These are phyloP conservation scores for Polypterus bichir DNA, from an alignment of 2,113 vertebrate species.

Conservation along the genomic window DNA sequence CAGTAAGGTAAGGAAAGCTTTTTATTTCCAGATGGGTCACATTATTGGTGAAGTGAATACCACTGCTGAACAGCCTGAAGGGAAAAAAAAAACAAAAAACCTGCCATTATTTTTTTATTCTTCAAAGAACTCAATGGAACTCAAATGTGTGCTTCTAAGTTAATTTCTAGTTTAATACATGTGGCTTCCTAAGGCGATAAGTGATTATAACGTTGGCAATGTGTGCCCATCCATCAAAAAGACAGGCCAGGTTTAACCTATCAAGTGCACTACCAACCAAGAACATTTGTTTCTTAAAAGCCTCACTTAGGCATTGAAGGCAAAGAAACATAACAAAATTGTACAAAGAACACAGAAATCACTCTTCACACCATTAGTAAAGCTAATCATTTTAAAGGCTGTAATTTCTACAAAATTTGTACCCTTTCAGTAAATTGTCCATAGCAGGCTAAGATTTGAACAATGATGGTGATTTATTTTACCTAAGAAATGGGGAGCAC, in stretches of 20 bases:
- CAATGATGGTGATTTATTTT: too few species aligned
- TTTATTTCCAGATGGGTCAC: too few species aligned
- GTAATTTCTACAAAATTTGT: too few species aligned
- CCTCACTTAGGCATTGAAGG: neutral
- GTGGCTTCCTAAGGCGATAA: neutral
- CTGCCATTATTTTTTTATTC: too few species aligned
- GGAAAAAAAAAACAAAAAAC: too few species aligned
- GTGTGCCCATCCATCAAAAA: neutral
- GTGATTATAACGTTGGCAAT: neutral
- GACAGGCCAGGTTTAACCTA: slow-evolving; percentile 1
- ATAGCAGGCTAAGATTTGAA: too few species aligned
- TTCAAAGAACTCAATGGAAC: too few species aligned
- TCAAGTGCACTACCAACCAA: neutral
- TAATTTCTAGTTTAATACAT: slow-evolving; percentile 6
- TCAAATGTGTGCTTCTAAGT: slow-evolving; percentile 1
- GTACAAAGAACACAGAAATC: neutral
- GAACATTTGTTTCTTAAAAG: neutral
- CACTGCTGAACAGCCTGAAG: too few species aligned
- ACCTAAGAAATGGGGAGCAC: too few species aligned
- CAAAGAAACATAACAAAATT: neutral
- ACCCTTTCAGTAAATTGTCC: too few species aligned
- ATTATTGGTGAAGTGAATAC: too few species aligned
- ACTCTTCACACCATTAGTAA: neutral
- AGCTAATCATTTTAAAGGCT: neutral
- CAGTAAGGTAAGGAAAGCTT: too few species aligned